Conservation (phyloP, 2,888 invertebrate species). For the Dinocampus coccinellae region DNA sequence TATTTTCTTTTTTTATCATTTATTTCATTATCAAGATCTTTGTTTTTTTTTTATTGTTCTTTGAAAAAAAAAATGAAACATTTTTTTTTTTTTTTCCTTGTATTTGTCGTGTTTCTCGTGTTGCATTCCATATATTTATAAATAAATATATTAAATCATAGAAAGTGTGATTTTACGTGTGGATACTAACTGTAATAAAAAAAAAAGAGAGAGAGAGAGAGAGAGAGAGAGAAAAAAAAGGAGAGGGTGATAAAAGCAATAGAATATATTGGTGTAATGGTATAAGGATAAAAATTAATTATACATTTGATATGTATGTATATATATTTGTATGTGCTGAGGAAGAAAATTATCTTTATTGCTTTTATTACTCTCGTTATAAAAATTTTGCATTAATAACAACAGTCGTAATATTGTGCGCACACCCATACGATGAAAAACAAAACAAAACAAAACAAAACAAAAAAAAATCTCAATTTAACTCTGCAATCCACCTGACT, state of each 20-base stretch:
- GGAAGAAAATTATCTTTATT: not conserved
- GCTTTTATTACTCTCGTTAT: not conserved
- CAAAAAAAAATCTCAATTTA: constrained; percentile 1
- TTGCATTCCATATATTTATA: not conserved
- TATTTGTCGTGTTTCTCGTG: not conserved
- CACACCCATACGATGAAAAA: not conserved
- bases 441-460: too few species aligned
- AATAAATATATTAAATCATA: too few species aligned
- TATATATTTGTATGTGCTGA: not conserved
- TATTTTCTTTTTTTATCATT: not conserved
- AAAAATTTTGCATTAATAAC: not conserved
- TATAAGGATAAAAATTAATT: too few species aligned
- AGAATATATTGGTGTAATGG: too few species aligned
- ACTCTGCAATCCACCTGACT: not conserved
- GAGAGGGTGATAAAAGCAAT: too few species aligned
- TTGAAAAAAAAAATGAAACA: not conserved
- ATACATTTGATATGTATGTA: too few species aligned
- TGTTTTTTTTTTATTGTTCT: not conserved
- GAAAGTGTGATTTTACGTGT: too few species aligned
- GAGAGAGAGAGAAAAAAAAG: too few species aligned
- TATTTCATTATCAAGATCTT: constrained; percentile 1
- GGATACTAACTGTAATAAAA: too few species aligned
- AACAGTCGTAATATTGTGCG: not conserved
- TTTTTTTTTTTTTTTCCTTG: too few species aligned
- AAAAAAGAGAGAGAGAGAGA: too few species aligned